Evolutionary conservation across 53 echinoderm and acorn worm genomes (phyloP).

Genomic region (Hippasteria phrygiana): DNA sequence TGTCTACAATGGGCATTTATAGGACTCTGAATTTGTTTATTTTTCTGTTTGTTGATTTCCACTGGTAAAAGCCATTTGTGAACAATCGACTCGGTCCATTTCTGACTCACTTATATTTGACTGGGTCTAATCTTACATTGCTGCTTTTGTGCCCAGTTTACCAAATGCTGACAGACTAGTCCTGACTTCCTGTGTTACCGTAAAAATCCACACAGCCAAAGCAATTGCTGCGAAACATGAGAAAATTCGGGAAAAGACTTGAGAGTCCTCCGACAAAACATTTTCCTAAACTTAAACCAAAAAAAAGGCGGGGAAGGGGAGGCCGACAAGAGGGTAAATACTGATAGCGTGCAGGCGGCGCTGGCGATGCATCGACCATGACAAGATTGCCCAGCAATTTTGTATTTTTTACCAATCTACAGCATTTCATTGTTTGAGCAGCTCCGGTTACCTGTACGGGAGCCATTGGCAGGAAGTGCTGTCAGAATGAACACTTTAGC

Average conservation of each 20-base stretch:
- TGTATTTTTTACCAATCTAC: neutral
- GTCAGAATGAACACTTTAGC: conserved; percentile 15
- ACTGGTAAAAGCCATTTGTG: too few species aligned
- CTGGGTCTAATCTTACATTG: neutral
- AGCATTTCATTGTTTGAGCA: conserved; percentile 4
- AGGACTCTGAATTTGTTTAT: too few species aligned
- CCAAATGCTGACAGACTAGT: neutral
- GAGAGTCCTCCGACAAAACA: conserved; percentile 1
- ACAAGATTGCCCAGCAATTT: neutral
- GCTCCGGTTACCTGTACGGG: conserved; percentile 24
- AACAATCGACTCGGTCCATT: too few species aligned
- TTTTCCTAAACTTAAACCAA: conserved; percentile 3
- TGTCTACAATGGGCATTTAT: too few species aligned
- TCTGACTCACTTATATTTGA: neutral
- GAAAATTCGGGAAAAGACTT: conserved; percentile 20
- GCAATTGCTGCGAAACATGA: conserved; percentile 37
- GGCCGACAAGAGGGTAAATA: conserved; percentile 8
- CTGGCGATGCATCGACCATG: neutral
- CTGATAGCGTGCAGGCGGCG: neutral
- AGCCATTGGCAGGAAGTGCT: neutral
- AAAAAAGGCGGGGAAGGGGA: neutral
- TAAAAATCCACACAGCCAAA: conserved; percentile 12
- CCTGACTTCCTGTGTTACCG: neutral
- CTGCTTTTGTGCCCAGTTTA: neutral
- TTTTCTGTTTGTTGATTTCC: too few species aligned